Conservation (phyloP, 2,888 invertebrate species). For the Diachrysia chrysitis region DNA sequence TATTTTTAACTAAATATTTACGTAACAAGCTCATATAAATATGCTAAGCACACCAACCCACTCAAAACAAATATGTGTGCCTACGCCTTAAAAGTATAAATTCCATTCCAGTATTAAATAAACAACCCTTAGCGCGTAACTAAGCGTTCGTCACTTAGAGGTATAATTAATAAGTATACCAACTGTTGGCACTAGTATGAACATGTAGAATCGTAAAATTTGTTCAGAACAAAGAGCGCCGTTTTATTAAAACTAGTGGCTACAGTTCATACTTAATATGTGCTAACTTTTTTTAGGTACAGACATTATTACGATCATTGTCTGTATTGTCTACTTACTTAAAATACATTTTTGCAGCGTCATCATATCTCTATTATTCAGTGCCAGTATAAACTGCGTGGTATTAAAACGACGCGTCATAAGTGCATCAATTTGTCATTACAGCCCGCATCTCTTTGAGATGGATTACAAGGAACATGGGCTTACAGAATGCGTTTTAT, state of each 20-base stretch:
- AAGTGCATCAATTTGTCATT: slow-evolving; percentile 81
- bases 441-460: slow-evolving; percentile 76
- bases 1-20: too few relatives aligned
- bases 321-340: slow-evolving; percentile 9
- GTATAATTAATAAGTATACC: too few relatives aligned
- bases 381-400: slow-evolving; percentile 73
- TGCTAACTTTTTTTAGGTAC: too few relatives aligned
- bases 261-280: too few relatives aligned
- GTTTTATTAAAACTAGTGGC: too few relatives aligned
- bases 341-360: slow-evolving; percentile 67
- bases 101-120: not conserved
- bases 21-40: not conserved
- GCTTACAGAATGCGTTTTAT: slow-evolving; percentile 33
- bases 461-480: slow-evolving; percentile 49
- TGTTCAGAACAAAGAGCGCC: too few relatives aligned
- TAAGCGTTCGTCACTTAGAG: too few relatives aligned
- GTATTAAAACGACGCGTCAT: slow-evolving; percentile 68
- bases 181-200: too few relatives aligned
- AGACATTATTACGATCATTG: not conserved
- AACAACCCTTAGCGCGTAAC: not conserved
- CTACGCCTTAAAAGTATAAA: not conserved
- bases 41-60: not conserved
- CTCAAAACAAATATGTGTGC: not conserved
- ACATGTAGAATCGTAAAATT: too few relatives aligned
- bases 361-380: slow-evolving; percentile 83